Evolutionary conservation across 2,888 invertebrate species (phyloP), one percentile per base, ranked within the genome.

Genomic region (Platerodrilus igneus): DNA sequence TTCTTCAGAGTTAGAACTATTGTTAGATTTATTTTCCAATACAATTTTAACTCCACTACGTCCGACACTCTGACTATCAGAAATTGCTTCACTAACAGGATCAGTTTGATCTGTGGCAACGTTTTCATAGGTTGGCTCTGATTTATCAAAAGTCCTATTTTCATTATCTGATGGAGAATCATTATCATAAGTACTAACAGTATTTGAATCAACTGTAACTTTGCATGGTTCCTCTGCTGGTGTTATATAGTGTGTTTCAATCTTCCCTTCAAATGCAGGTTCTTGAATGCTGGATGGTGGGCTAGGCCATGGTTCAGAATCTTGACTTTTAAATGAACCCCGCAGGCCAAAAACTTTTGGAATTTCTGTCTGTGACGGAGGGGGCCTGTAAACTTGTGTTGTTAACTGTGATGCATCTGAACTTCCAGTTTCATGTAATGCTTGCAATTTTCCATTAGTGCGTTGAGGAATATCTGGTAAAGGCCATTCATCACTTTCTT

Each of bases 251-350:
- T 83, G 88, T 11, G 86, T 86, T 63, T 87, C 84, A 3, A 86
- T 79, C 63, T 82, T 84, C 56, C 84, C 86, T 11, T 85, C 76
- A 5, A 86, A 75, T 1, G 82, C 81, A 3, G 79, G 78, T 56
- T 83, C 85, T 37, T 81, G 72, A 11, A 82, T 72, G 16, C 77
- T 77, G 0, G 84, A 82, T 5, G 87, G 86, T 1, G 87, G 83
- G 23, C 87, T 85, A 1, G 87, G 86, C 85, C 87, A 86, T 52
- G 84, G 83, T 51, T 86, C 83, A 4, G 83, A 83, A 50, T 83
- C 82, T 61, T 84, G 83, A 7, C 69, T 69, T 46, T 60, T 66
- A 10, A 66, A 40, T 0, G 68, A 68, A 4, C 65, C 63, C 22
- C 66, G 53, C 23, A 69, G 53, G 8, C 68, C 66, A 41, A 69